Evolutionary conservation across 2,888 invertebrate species (phyloP).

Genomic region (Nymphalis polychloros): DNA sequence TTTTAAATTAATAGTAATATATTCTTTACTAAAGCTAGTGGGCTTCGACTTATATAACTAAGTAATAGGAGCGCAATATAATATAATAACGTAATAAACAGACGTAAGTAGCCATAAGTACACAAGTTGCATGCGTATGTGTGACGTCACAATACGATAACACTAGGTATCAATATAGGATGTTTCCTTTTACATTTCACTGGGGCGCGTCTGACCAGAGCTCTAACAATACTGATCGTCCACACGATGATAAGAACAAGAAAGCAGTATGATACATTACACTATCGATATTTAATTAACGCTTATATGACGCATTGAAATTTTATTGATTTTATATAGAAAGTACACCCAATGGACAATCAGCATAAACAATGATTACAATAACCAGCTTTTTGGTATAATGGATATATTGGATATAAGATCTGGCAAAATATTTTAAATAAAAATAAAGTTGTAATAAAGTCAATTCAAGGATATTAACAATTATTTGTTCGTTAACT

Average conservation of each 20-base stretch:
- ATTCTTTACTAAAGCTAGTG: conserved; percentile 73
- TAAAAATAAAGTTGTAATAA: neutral
- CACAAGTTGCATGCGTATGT: conserved; percentile 49
- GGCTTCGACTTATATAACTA: conserved; percentile 68
- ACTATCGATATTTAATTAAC: too few relatives aligned
- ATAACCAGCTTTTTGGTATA: neutral
- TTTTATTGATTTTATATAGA: neutral
- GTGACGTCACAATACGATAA: conserved; percentile 47
- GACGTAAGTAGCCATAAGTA: conserved; percentile 69
- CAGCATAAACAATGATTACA: neutral
- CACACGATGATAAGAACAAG: conserved; percentile 1
- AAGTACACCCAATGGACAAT: conserved; percentile 2
- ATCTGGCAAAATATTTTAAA: neutral
- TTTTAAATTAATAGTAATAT: conserved; percentile 67
- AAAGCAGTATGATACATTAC: neutral
- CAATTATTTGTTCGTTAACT: too few relatives aligned
- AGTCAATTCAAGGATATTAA: too few relatives aligned
- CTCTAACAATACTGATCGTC: conserved; percentile 19
- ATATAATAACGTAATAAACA: conserved; percentile 55
- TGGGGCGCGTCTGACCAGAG: conserved; percentile 22
- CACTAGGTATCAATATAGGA: conserved; percentile 74
- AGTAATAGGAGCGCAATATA: conserved; percentile 64
- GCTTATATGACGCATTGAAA: neutral
- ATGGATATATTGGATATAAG: too few relatives aligned
- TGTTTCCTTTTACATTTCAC: conserved; percentile 39